phyloP scores from a whole-genome alignment of 1,140 invertebrate genomes.

The Lordiphosa mommai region DNA sequence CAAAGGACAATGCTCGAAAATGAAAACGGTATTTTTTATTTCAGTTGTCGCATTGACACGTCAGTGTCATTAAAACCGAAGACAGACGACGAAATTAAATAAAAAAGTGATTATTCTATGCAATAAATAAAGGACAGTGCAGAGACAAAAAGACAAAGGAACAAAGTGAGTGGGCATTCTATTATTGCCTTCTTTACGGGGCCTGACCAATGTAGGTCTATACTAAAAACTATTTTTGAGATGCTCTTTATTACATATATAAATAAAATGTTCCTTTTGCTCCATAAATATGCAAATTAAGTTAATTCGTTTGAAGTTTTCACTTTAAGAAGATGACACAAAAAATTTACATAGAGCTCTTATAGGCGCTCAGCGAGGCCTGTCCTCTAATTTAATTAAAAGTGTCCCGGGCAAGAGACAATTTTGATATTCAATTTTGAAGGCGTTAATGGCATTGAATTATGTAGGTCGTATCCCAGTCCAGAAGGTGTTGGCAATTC shows the following conservation, averaged over 20 bases:
- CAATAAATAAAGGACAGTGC: constrained; percentile 58
- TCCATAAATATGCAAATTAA: constrained; percentile 47
- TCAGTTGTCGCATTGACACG: constrained; percentile 64
- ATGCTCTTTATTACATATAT: not conserved
- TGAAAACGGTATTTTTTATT: constrained; percentile 30
- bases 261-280: constrained; percentile 16
- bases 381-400: constrained; percentile 69
- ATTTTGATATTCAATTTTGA: constrained; percentile 60
- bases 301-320: constrained; percentile 68
- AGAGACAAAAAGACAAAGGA: not conserved
- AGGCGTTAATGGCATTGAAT: constrained; percentile 71
- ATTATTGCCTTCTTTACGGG: not conserved
- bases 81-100: constrained; percentile 58
- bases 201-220: too few relatives aligned
- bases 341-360: constrained; percentile 57
- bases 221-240: too few relatives aligned
- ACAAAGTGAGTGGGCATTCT: not conserved
- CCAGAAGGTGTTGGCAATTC: constrained; percentile 67
- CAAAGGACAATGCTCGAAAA: constrained; percentile 46
- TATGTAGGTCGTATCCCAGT: constrained; percentile 20
- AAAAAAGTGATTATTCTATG: constrained; percentile 68
- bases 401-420: constrained; percentile 53
- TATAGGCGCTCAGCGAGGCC: constrained; percentile 4
- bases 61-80: constrained; percentile 61
- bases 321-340: constrained; percentile 60